These are phyloP conservation scores for Peromyscus californicus DNA, from an alignment of 2,113 vertebrate genomes.

Conservation along the genomic window DNA sequence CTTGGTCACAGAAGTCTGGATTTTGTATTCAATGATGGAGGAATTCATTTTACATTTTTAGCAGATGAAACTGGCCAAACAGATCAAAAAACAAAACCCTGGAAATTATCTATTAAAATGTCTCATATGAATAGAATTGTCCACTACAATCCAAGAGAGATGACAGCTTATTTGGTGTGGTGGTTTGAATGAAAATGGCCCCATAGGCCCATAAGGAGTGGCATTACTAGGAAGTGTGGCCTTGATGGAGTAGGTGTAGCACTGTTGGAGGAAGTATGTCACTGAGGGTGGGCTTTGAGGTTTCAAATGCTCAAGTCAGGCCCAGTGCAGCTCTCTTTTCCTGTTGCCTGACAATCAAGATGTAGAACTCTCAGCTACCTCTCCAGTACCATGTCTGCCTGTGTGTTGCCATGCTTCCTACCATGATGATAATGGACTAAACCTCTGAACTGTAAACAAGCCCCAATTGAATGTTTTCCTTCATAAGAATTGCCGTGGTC, in stretches of 20 bases:
- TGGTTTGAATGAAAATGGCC: neutral
- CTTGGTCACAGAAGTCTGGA: too few relatives aligned
- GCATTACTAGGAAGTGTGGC: neutral
- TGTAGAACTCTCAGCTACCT: neutral
- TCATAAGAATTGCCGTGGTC: neutral
- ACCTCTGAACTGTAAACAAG: neutral
- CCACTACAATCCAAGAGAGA: constrained; percentile 11
- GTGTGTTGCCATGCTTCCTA: neutral
- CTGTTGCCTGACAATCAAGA: neutral
- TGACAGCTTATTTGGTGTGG: neutral
- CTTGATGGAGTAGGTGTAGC: neutral
- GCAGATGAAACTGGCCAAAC: neutral
- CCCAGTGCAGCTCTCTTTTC: neutral
- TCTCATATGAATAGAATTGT: constrained; percentile 32
- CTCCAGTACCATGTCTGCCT: neutral
- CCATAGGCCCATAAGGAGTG: neutral
- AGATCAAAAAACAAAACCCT: neutral
- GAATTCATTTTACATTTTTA: constrained; percentile 17
- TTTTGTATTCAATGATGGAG: neutral
- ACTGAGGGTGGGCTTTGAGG: neutral
- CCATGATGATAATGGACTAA: neutral
- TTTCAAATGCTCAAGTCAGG: neutral
- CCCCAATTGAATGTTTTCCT: neutral
- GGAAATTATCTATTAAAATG: neutral
- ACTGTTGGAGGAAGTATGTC: neutral